These are phyloP conservation scores for Tetrao urogallus DNA, from an alignment of 2,113 vertebrate species.

Conservation along the genomic window DNA sequence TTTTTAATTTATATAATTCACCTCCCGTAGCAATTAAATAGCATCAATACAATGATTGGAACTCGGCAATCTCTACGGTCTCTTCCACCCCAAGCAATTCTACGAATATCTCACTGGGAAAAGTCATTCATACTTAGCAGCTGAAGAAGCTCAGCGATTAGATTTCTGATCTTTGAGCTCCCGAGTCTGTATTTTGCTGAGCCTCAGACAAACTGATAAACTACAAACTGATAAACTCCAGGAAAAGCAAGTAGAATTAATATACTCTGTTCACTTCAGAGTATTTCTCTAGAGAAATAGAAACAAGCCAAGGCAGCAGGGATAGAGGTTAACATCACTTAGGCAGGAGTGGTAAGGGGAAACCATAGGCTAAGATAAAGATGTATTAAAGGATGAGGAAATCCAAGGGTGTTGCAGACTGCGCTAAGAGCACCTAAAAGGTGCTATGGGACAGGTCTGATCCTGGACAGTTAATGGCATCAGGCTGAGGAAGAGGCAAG, in stretches of 20 bases:
- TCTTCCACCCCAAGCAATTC: too few species aligned
- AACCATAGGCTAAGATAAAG: not conserved
- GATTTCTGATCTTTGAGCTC: not conserved
- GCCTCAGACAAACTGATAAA: not conserved
- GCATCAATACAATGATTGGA: not conserved
- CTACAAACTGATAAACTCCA: not conserved
- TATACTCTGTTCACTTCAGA: not conserved
- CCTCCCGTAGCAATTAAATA: not conserved
- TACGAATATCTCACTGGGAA: not conserved
- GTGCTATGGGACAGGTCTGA: not conserved
- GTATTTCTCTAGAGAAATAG: not conserved
- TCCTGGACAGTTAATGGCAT: not conserved
- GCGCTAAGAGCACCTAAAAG: rapidly evolving
- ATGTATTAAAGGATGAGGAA: not conserved
- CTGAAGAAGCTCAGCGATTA: not conserved
- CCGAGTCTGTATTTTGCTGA: too few species aligned
- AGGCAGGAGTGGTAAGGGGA: not conserved
- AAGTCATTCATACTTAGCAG: not conserved
- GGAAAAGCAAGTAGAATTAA: not conserved
- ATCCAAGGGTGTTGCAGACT: not conserved
- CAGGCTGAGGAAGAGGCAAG: not conserved
- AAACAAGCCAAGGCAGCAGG: not conserved
- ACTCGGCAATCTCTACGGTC: too few species aligned
- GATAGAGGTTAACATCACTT: not conserved
- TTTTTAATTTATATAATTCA: not conserved